Conservation (phyloP, 2,888 invertebrate species). For the Caenorhabditis plicata region DNA sequence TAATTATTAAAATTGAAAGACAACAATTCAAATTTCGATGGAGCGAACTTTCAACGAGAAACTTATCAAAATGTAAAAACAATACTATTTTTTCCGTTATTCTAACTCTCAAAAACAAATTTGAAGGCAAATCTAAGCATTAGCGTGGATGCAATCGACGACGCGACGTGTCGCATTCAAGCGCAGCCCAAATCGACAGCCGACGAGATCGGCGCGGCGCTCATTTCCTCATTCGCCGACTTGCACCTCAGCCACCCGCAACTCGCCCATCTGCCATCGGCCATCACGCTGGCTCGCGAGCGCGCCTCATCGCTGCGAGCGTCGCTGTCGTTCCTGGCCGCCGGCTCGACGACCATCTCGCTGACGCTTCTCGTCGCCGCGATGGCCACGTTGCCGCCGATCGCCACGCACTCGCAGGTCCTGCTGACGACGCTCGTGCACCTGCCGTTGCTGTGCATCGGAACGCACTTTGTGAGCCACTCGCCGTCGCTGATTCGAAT, state of each 20-base stretch:
- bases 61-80: not conserved
- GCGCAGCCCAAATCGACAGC: conserved; percentile 28
- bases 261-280: conserved; percentile 7
- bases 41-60: no score
- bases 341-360: conserved; percentile 23
- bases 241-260: conserved; percentile 15
- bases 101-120: no score
- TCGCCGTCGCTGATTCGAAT: conserved; percentile 40
- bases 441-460: conserved; percentile 31
- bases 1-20: no score
- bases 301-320: conserved; percentile 21
- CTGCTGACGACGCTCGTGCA: conserved; percentile 29
- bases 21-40: no score
- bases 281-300: conserved; percentile 19
- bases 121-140: conserved; percentile 33
- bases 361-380: conserved; percentile 29
- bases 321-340: conserved; percentile 32
- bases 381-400: conserved; percentile 26
- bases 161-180: conserved; percentile 11
- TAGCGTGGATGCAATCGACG: conserved; percentile 30
- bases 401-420: conserved; percentile 31
- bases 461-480: no score
- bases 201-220: conserved; percentile 38
- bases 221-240: conserved; percentile 27
- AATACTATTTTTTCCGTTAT: no score